phyloP scores from a whole-genome alignment of 2,888 invertebrate genomes.

The Cancer borealis region DNA sequence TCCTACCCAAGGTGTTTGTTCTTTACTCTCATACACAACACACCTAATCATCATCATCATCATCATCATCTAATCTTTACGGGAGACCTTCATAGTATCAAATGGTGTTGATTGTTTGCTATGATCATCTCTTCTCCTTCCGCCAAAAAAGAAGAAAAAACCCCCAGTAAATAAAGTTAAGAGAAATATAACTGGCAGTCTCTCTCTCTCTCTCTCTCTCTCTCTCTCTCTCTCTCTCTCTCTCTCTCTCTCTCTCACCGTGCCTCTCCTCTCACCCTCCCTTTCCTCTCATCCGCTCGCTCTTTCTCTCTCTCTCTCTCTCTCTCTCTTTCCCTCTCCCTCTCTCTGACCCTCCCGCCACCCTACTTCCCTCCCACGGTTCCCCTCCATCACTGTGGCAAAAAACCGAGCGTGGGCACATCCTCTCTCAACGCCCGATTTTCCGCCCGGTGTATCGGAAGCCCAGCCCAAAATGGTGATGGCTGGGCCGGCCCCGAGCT shows the following conservation, averaged over 20 bases:
- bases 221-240: background rate
- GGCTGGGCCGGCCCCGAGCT: conserved; percentile 50
- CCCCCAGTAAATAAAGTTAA: background rate
- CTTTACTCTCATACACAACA: no score
- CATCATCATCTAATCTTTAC: background rate
- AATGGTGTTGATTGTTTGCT: background rate
- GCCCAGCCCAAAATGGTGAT: conserved; percentile 69
- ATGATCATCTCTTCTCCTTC: background rate
- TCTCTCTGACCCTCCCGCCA: background rate
- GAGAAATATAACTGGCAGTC: conserved; percentile 36
- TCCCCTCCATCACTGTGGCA: conserved; percentile 29
- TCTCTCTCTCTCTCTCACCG: background rate
- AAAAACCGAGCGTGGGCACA: conserved; percentile 52
- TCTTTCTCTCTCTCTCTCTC: background rate
- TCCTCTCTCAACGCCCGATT: conserved; percentile 62
- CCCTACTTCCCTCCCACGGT: conserved; percentile 21
- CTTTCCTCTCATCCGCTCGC: background rate
- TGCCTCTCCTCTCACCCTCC: background rate
- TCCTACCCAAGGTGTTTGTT: background rate
- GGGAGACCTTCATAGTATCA: background rate
- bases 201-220: conserved; percentile 4
- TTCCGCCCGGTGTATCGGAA: conserved; percentile 67
- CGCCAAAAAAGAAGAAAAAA: background rate
- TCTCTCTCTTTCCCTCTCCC: background rate
- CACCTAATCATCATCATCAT: background rate